These are phyloP conservation scores for Anhinga rufa DNA, from an alignment of 2,113 vertebrate genomes.

Conservation along the genomic window DNA sequence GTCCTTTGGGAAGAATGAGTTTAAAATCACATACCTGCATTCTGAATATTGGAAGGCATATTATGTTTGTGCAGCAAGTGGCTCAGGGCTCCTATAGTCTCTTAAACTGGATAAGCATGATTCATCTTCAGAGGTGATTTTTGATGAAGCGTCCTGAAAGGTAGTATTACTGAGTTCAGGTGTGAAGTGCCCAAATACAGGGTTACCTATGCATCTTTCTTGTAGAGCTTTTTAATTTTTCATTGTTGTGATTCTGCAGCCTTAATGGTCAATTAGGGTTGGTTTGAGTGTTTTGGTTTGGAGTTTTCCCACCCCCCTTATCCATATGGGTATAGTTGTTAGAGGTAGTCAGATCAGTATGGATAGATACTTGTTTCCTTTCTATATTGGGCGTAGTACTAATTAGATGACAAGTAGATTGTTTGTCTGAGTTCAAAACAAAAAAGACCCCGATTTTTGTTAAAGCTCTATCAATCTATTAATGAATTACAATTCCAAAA, in stretches of 20 bases:
- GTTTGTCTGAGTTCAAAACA: neutral
- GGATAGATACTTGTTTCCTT: neutral
- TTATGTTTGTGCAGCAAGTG: neutral
- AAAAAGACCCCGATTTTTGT: neutral
- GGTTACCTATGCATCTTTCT: neutral
- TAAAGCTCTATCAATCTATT: neutral
- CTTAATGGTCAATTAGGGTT: neutral
- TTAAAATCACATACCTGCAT: neutral
- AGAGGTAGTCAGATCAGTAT: neutral
- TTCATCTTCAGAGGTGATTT: neutral
- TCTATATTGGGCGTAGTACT: neutral
- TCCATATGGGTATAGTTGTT: neutral
- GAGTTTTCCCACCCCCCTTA: too few species aligned
- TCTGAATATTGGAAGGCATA: neutral
- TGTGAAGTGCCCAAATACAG: neutral
- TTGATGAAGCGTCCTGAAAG: neutral
- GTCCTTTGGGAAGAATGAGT: neutral
- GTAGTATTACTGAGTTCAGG: neutral
- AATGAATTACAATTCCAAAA: neutral
- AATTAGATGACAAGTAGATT: neutral
- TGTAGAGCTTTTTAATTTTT: neutral
- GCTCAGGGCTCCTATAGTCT: neutral
- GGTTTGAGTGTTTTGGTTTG: neutral
- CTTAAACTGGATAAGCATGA: neutral
- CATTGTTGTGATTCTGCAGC: neutral